phyloP scores from a whole-genome alignment of 2,797 vertebrate genomes.

The Malurus leucopterus region DNA sequence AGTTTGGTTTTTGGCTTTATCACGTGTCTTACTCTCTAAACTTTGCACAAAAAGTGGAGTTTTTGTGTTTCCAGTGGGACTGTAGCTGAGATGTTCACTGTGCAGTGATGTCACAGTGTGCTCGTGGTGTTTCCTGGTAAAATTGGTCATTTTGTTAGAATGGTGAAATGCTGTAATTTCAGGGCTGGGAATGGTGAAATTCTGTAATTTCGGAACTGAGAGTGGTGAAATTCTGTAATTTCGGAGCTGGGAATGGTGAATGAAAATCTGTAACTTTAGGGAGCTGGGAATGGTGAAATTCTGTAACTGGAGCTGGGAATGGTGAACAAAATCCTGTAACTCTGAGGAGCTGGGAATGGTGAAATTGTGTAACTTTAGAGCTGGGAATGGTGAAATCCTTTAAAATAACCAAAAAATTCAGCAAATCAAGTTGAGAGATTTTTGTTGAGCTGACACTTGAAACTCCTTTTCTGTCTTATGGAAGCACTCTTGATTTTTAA shows the following conservation, averaged over 20 bases:
- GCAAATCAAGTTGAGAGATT: accelerated
- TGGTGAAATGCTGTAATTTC: neutral
- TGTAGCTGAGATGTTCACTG: accelerated
- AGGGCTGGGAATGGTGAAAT: neutral
- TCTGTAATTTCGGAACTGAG: neutral
- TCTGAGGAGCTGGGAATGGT: neutral
- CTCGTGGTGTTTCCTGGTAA: accelerated
- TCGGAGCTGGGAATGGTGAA: neutral
- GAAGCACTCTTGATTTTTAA: neutral
- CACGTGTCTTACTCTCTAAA: neutral
- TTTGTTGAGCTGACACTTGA: neutral
- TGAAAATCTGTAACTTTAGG: neutral
- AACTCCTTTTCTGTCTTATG: neutral
- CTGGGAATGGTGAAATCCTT: neutral
- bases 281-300: neutral
- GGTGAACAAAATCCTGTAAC: neutral
- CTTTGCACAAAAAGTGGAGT: neutral
- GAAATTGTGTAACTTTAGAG: neutral
- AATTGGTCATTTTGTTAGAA: neutral
- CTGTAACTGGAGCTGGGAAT: neutral
- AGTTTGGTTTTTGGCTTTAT: neutral
- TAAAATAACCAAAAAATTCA: neutral
- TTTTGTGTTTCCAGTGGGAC: neutral
- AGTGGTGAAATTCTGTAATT: neutral
- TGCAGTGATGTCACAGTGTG: neutral